Base-by-base conservation (phyloP, 2,797 vertebrate genomes). In the Pantherophis vulpinus region DNA sequence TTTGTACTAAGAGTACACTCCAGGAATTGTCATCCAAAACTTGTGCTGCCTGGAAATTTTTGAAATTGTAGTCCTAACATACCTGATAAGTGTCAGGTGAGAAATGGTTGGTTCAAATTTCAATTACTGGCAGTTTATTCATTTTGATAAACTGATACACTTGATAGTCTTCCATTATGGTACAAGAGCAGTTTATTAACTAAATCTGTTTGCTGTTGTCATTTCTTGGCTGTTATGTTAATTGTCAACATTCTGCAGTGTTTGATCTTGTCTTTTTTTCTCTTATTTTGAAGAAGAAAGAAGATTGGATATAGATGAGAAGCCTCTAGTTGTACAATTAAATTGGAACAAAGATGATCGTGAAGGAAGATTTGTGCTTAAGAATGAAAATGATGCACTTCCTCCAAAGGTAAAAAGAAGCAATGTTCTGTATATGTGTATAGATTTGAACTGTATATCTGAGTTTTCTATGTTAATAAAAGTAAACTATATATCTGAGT, bases 321-420 rank as follows among this genome's bases (percentile, higher is more conserved):
- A 99, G 95, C 99, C 99, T 92, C 98, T 99, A 25, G 99, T 99
- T 47, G 99, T 99, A 92, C 99, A 99, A 92, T 97, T 99, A 92
- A 99, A 99, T 97, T 99, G 99, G 99, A 99, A 99, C 97, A 99
- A 99, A 97, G 99, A 99, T 87, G 99, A 99, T 97, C 96, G 99
- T 51, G 99, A 99, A 93, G 99, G 99, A 90, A 98, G 99, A 86
- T 99, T 99, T 42, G 99, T 99, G 88, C 98, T 99, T 42, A 99
- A 99, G 98, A 99, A 99, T 5, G 99, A 99, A 97, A 99, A 99
- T 2, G 99, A 99, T 95, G 97, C 99, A 0, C n/a, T 98, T 87
- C 96, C 98, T 93, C 98, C 98, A 90, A 99, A 99, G 98, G 99
- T 99, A 95, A 96, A 95, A 16, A 14, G 60, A 10, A 83, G 0